Evolutionary conservation across 1,140 invertebrate species (phyloP).

Genomic region (Papilio polytes): DNA sequence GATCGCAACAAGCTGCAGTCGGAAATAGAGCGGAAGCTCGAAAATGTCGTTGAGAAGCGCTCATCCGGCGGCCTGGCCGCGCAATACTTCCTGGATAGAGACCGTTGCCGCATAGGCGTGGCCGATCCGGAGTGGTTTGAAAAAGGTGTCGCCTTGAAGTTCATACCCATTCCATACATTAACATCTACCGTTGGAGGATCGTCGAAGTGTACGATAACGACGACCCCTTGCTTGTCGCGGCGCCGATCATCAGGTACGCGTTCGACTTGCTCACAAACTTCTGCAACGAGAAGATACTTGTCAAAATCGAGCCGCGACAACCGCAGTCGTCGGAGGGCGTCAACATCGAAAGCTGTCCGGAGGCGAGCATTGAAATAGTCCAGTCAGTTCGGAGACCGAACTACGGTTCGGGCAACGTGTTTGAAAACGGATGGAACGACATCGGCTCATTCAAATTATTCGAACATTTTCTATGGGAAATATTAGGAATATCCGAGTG

Average conservation of each 20-base stretch:
- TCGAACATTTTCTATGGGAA: constrained; percentile 19
- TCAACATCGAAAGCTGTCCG: background rate
- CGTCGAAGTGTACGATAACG: background rate
- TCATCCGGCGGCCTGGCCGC: background rate
- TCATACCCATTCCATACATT: constrained; percentile 29
- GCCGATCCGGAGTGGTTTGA: constrained; percentile 24
- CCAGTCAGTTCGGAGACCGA: background rate
- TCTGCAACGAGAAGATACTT: background rate
- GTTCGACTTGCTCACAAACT: constrained; percentile 29
- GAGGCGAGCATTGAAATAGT: background rate
- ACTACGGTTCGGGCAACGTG: constrained; percentile 22
- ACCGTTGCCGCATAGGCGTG: background rate
- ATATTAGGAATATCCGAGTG: background rate
- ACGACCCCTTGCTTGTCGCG: background rate
- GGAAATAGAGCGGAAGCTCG: background rate
- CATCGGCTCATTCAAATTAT: background rate
- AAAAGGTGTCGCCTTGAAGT: constrained; percentile 6
- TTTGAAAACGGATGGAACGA: constrained; percentile 22
- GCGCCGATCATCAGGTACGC: constrained; percentile 28
- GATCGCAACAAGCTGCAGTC: background rate
- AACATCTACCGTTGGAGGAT: background rate
- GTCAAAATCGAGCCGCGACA: background rate
- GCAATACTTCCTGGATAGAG: constrained; percentile 11
- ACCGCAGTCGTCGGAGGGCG: background rate
- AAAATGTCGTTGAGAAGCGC: background rate